Evolutionary conservation across 2,888 invertebrate genomes (phyloP).

Genomic region (Cinara cedri): DNA sequence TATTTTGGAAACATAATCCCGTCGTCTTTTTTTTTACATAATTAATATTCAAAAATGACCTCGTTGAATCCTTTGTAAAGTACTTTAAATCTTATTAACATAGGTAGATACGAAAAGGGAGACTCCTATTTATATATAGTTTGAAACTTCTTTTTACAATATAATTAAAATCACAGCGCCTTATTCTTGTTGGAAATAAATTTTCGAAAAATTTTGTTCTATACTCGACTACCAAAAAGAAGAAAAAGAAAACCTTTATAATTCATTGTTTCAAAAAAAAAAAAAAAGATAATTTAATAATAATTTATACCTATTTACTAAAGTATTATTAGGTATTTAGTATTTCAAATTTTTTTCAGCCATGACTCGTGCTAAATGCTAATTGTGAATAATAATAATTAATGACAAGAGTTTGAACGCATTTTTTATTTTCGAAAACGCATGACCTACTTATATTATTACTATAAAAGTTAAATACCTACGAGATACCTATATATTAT

Average conservation of each 20-base stretch:
- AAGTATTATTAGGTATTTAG: too few species aligned
- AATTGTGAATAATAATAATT: too few species aligned
- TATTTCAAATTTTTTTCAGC: too few species aligned
- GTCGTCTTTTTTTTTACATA: conserved; percentile 17
- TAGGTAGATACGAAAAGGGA: not conserved
- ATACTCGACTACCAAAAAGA: too few species aligned
- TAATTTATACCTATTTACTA: too few species aligned
- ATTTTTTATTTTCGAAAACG: not conserved
- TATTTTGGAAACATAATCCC: not conserved
- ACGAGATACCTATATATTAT: not conserved
- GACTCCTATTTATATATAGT: not conserved
- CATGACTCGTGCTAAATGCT: too few species aligned
- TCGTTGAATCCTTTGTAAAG: conserved; percentile 39
- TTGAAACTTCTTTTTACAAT: conserved; percentile 12
- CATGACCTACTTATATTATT: conserved; percentile 14
- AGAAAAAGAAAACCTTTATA: too few species aligned
- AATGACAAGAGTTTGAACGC: too few species aligned
- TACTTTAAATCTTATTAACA: conserved; percentile 17
- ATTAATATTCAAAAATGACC: conserved; percentile 42
- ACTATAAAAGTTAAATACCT: too few species aligned
- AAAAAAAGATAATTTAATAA: too few species aligned
- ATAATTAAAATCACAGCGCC: conserved; percentile 12
- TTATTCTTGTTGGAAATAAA: not conserved
- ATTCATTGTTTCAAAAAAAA: too few species aligned
- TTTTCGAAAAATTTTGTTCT: conserved; percentile 21